Evolutionary conservation across 2,888 invertebrate species (phyloP), one percentile per base, ranked within the genome.

Genomic region (Meganola albula): DNA sequence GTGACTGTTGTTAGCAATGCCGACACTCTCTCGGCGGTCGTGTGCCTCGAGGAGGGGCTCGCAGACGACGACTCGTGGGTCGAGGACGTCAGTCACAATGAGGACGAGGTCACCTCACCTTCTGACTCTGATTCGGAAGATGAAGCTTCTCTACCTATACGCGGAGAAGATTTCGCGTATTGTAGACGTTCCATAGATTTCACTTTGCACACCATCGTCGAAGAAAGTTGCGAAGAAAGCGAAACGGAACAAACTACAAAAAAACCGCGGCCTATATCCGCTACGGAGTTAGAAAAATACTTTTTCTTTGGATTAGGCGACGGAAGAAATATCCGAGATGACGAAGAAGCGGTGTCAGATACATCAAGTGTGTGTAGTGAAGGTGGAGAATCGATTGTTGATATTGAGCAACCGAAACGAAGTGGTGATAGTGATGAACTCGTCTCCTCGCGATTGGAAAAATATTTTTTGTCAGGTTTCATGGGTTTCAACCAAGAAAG

Each of bases 141-240:
- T 53, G 92, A 92, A 63, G 89, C 90, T 21, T 84, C 88, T 7
- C 88, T 91, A 39, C 88, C 90, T 8, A 92, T 94, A 56, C 89
- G 94, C 3, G 93, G 95, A 58, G 94, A 94, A 41, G 95, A 95
- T 44, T 87, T 94, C 24, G 87, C 94, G 3, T 95, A 94, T 65
- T 93, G 94, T 64, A 88, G 94, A 11, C 89, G 94, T 31, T 90
- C 93, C 34, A 91, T 96, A 59, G 95, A 96, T 76, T 95, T 96
- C 67, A 96, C 96, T 1, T 82, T 97, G 44, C 96, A 97, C 65
- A 97, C 97, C 1, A 97, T 97, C 52, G 92, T 96, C 13, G 97
- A 97, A 80, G 97, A 97, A 77, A 96, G 95, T 59, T 96, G 96
- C 72, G 96, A 97, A 80, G 97, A 97, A 74, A 96, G 96, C 73